These are phyloP conservation scores for Phortica magna DNA, from an alignment of 2,888 invertebrate genomes.

Conservation along the genomic window DNA sequence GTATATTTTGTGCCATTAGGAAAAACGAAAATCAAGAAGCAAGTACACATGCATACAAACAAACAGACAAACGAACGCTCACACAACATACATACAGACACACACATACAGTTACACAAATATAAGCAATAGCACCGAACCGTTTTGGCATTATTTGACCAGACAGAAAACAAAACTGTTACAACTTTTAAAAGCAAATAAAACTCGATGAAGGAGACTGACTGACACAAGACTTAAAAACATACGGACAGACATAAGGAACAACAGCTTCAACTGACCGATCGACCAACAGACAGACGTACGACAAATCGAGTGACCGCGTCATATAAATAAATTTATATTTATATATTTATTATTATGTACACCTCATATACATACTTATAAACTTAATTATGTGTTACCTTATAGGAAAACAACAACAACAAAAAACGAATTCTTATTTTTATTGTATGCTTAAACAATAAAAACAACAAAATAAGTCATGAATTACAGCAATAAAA, in stretches of 20 bases:
- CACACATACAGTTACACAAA: slow-evolving; percentile 8
- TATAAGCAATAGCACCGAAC: slow-evolving; percentile 10
- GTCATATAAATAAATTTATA: slow-evolving; percentile 33
- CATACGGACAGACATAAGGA: not conserved
- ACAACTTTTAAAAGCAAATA: not conserved
- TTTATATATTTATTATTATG: slow-evolving; percentile 40
- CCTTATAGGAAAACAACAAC: slow-evolving; percentile 9
- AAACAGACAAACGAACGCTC: slow-evolving; percentile 30
- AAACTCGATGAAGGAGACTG: not conserved
- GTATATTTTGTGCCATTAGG: slow-evolving; percentile 67
- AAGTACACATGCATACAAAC: slow-evolving; percentile 24
- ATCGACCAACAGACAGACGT: not conserved
- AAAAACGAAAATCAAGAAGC: slow-evolving; percentile 43
- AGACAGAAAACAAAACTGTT: not conserved
- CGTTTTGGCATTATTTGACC: not conserved
- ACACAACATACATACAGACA: slow-evolving; percentile 23
- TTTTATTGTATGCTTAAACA: slow-evolving; percentile 41
- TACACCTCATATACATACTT: slow-evolving; percentile 38
- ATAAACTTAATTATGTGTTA: slow-evolving; percentile 28
- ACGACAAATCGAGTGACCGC: slow-evolving; percentile 2
- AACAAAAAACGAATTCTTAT: slow-evolving; percentile 28
- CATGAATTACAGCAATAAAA: not conserved
- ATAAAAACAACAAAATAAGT: slow-evolving; percentile 31
- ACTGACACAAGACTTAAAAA: not conserved
- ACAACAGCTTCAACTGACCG: not conserved